A percentile compares a stretch with the other conserved stretches of the same genome.
These are phyloP conservation scores for Ryuthela nishihirai DNA, from an alignment of 2,888 invertebrate species.

Conservation along the genomic window DNA sequence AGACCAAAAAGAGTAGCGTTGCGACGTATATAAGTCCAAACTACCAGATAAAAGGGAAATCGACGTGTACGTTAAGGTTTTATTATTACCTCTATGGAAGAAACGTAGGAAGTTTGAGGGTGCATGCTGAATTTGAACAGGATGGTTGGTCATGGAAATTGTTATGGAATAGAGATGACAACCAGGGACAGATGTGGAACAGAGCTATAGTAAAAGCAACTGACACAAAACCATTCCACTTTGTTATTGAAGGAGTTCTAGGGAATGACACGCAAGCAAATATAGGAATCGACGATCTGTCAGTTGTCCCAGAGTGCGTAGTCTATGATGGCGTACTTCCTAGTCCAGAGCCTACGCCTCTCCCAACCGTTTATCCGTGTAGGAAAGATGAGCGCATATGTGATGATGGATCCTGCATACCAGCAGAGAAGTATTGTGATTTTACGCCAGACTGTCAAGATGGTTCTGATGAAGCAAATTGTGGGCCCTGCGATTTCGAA, in stretches of 20 bases:
- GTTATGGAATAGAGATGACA: constrained; percentile 10
- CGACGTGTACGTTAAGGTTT: constrained; percentile 23
- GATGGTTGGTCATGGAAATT: constrained; percentile 22
- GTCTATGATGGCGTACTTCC: constrained; percentile 13
- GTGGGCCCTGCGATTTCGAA: constrained; percentile 37
- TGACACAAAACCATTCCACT: constrained; percentile 20
- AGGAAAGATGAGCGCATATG: constrained; percentile 17
- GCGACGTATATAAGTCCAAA: constrained; percentile 30
- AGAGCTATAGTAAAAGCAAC: constrained; percentile 9
- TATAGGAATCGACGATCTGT: constrained; percentile 39
- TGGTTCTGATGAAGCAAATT: constrained; percentile 36
- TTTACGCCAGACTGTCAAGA: constrained; percentile 32
- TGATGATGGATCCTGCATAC: constrained; percentile 20
- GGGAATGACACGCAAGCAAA: constrained; percentile 3
- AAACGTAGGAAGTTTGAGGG: constrained; percentile 6
- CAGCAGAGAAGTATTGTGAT: constrained; percentile 28
- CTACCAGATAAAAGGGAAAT: not conserved
- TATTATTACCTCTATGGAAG: constrained; percentile 32
- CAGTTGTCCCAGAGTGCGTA: constrained; percentile 24
- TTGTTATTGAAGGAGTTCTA: constrained; percentile 31
- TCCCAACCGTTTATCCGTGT: constrained; percentile 23
- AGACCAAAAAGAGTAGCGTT: constrained; percentile 1
- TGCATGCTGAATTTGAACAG: constrained; percentile 26
- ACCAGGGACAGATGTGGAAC: constrained; percentile 30
- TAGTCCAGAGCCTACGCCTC: constrained; percentile 14